A percentile compares a stretch with the other conserved stretches of the same genome.
These are phyloP conservation scores for Rhea americana DNA, from an alignment of 2,113 vertebrate genomes.

Conservation along the genomic window DNA sequence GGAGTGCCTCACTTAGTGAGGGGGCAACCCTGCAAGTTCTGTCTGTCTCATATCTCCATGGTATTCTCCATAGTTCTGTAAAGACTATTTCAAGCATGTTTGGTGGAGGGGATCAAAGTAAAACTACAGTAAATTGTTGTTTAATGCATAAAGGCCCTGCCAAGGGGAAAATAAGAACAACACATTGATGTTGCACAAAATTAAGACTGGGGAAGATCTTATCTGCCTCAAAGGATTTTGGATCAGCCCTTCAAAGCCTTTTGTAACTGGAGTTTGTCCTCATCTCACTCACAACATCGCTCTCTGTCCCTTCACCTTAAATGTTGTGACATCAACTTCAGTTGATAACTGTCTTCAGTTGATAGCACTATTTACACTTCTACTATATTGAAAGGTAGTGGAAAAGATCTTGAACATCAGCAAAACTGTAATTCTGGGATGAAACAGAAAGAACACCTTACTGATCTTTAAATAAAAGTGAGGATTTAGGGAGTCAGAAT, in stretches of 20 bases:
- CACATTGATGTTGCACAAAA: background rate
- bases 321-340: background rate
- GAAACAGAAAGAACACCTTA: background rate
- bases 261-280: background rate
- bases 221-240: background rate
- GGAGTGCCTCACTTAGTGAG: rapidly evolving
- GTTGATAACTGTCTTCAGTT: background rate
- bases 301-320: background rate
- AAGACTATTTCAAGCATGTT: background rate
- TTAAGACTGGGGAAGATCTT: background rate
- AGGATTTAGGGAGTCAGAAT: background rate
- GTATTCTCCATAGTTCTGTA: background rate
- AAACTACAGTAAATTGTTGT: background rate
- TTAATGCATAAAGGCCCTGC: background rate
- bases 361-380: background rate
- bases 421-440: background rate
- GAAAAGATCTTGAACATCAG: background rate
- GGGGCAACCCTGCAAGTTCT: background rate
- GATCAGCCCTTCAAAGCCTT: background rate
- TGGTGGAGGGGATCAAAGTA: background rate
- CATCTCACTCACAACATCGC: background rate
- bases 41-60: background rate
- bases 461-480: background rate
- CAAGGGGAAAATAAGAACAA: background rate
- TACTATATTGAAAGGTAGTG: background rate